A percentile compares a stretch with the other conserved stretches of the same genome.
phyloP scores from a whole-genome alignment of 2,113 vertebrate species.

The Tachuris rubrigastra region DNA sequence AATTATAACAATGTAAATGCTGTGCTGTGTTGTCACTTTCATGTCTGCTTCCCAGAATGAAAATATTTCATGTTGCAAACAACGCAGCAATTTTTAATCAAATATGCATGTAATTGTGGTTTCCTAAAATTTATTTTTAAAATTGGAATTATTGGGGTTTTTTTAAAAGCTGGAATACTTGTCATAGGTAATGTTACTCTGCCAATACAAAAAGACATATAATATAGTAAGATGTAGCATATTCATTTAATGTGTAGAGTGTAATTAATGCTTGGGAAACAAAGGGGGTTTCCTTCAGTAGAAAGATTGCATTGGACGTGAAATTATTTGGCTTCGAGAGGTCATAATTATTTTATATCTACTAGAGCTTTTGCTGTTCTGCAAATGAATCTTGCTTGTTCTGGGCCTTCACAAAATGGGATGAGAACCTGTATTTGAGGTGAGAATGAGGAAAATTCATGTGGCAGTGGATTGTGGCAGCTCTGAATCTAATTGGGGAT shows the following conservation, averaged over 20 bases:
- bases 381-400: neutral
- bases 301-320: neutral
- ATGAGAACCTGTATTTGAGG: neutral
- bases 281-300: neutral
- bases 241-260: neutral
- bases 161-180: neutral
- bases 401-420: neutral
- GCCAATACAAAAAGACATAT: neutral
- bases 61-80: neutral
- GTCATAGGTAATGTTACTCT: neutral
- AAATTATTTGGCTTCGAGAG: neutral
- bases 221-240: neutral
- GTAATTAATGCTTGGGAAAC: neutral
- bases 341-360: neutral
- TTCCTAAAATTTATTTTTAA: neutral
- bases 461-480: neutral
- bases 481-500: neutral
- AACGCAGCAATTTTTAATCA: neutral
- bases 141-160: neutral
- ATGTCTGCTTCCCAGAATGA: neutral
- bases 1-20: neutral
- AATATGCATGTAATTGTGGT: neutral
- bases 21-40: neutral
- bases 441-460: neutral
- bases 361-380: neutral